Percentiles rank a stretch among this genome's conserved stretches.
Evolutionary conservation across 2,888 invertebrate genomes (phyloP).

Genomic region (Melanotus villosus): DNA sequence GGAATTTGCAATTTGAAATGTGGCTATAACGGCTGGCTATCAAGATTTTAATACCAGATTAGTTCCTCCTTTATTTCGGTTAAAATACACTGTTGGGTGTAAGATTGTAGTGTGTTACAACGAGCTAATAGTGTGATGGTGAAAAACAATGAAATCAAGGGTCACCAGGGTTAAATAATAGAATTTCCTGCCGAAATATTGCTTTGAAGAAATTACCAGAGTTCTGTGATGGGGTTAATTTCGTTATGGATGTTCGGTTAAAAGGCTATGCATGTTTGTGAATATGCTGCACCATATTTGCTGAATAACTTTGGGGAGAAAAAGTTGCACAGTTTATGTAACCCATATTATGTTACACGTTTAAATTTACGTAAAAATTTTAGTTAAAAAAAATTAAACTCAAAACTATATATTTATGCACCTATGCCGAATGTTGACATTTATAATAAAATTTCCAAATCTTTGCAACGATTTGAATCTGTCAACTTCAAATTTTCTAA

Average conservation of each 20-base stretch:
- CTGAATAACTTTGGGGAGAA: no score
- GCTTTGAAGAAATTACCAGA: not conserved
- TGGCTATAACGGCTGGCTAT: not conserved
- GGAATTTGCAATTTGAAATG: slow-evolving; percentile 3
- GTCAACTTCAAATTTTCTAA: no score
- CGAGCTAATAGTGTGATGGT: not conserved
- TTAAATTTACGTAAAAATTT: no score
- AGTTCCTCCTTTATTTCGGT: not conserved
- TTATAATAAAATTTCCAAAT: no score
- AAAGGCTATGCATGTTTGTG: not conserved
- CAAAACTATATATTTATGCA: no score
- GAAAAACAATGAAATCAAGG: slow-evolving; percentile 6
- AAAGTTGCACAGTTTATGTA: no score
- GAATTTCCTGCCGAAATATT: slow-evolving; percentile 3
- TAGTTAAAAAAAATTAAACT: no score
- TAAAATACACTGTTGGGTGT: slow-evolving; percentile 5
- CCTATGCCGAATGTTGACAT: no score
- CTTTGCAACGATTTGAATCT: no score
- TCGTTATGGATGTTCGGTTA: not conserved
- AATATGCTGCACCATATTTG: no score
- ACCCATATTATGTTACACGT: no score
- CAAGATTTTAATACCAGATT: slow-evolving; percentile 2
- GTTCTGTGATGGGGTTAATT: not conserved
- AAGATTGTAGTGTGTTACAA: not conserved
- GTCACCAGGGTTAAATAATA: slow-evolving; percentile 13